Conservation (phyloP, 2,113 vertebrate species). For the Leucopternis melanops region DNA sequence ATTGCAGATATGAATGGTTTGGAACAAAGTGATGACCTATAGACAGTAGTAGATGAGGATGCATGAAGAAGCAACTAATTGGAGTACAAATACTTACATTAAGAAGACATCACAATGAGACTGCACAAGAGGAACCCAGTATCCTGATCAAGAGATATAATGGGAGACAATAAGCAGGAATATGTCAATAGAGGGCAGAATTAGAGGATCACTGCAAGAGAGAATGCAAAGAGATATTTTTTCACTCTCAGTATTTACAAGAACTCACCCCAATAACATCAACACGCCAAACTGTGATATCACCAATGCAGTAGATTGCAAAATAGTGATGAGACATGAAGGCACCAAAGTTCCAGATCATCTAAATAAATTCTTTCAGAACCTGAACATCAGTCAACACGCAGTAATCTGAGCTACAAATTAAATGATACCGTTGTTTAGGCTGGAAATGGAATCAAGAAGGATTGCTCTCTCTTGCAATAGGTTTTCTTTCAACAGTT, state of each 20-base stretch:
- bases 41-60: not conserved
- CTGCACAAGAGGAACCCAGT: constrained; percentile 40
- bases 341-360: not conserved
- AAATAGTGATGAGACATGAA: not conserved
- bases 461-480: not conserved
- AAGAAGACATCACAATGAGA: constrained; percentile 55
- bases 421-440: not conserved
- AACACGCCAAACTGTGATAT: not conserved
- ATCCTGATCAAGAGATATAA: constrained; percentile 56
- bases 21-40: constrained; percentile 14
- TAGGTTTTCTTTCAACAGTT: not conserved
- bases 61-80: constrained; percentile 25
- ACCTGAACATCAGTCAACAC: not conserved
- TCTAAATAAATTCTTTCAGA: not conserved
- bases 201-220: not conserved
- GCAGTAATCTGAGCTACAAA: not conserved
- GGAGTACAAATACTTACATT: constrained; percentile 45
- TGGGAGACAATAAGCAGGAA: constrained; percentile 52
- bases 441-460: not conserved
- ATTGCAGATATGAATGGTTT: constrained; percentile 1
- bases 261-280: not conserved
- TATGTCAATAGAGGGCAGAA: constrained; percentile 39
- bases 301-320: not conserved
- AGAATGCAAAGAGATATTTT: constrained; percentile 30
- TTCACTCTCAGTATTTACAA: not conserved